These are phyloP conservation scores for Sardinella longiceps DNA, from an alignment of 2,797 vertebrate genomes.

Conservation along the genomic window DNA sequence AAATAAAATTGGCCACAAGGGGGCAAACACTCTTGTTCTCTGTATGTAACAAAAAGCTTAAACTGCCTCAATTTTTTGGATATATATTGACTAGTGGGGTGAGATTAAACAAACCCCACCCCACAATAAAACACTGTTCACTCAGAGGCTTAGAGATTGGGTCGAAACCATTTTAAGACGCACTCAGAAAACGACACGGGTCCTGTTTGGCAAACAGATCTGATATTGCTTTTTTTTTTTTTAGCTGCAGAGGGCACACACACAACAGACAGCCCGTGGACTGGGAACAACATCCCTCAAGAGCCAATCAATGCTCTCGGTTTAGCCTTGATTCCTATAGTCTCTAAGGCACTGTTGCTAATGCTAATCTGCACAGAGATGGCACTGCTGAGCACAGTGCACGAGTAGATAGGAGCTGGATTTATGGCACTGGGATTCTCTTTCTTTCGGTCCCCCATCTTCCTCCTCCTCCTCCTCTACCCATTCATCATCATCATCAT, in stretches of 20 bases:
- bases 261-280: background rate
- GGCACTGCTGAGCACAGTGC: background rate
- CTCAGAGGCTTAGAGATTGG: background rate
- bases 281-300: background rate
- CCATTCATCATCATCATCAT: background rate
- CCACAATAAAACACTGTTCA: background rate
- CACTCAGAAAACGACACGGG: background rate
- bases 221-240: conserved; percentile 10
- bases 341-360: background rate
- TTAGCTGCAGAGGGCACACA: background rate
- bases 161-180: background rate
- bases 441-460: background rate
- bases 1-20: conserved; percentile 4
- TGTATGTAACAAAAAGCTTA: background rate
- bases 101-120: background rate
- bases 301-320: background rate
- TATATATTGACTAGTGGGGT: background rate
- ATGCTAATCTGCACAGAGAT: background rate
- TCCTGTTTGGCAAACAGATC: background rate
- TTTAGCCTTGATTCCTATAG: background rate
- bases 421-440: background rate
- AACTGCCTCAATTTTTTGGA: background rate
- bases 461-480: background rate
- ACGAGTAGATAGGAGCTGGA: background rate
- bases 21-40: background rate